Conservation (phyloP, 1,140 invertebrate genomes). For the Zaprionus ornatus region DNA sequence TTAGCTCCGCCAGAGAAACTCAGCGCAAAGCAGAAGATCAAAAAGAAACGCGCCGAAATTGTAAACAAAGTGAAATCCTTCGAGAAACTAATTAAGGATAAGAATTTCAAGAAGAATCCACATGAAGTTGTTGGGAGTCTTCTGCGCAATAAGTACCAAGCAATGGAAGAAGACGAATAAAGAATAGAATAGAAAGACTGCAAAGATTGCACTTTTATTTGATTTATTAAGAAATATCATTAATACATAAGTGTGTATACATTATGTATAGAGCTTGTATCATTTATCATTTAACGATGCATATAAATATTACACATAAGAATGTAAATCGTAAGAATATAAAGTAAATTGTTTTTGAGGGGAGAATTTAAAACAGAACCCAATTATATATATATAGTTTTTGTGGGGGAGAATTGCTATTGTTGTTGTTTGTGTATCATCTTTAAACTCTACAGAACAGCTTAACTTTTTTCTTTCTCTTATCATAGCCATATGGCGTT, state of each 20-base stretch:
- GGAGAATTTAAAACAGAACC: constrained; percentile 54
- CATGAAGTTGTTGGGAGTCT: constrained; percentile 58
- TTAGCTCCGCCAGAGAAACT: constrained; percentile 40
- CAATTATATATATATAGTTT: constrained; percentile 24
- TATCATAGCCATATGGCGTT: constrained; percentile 45
- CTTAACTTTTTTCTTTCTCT: constrained; percentile 16
- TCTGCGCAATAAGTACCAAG: constrained; percentile 62
- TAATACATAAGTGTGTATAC: constrained; percentile 63
- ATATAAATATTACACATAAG: constrained; percentile 76
- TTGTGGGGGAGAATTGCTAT: constrained; percentile 19
- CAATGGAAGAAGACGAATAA: constrained; percentile 53
- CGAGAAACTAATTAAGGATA: constrained; percentile 72
- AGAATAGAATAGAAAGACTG: not conserved
- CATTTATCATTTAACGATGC: constrained; percentile 73
- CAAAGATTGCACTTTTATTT: constrained; percentile 42
- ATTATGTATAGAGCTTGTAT: constrained; percentile 53
- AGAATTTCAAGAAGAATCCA: constrained; percentile 73
- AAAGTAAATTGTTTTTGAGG: constrained; percentile 38
- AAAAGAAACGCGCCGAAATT: constrained; percentile 63
- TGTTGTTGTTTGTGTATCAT: constrained; percentile 31
- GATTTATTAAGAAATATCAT: constrained; percentile 76
- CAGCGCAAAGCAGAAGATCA: constrained; percentile 69
- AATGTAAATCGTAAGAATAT: constrained; percentile 69
- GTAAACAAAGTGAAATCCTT: constrained; percentile 56
- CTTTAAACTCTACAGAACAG: constrained; percentile 46